Evolutionary conservation across 1,140 invertebrate species (phyloP), one percentile per base, ranked within the genome.

Genomic region (Drosophila bifasciata): DNA sequence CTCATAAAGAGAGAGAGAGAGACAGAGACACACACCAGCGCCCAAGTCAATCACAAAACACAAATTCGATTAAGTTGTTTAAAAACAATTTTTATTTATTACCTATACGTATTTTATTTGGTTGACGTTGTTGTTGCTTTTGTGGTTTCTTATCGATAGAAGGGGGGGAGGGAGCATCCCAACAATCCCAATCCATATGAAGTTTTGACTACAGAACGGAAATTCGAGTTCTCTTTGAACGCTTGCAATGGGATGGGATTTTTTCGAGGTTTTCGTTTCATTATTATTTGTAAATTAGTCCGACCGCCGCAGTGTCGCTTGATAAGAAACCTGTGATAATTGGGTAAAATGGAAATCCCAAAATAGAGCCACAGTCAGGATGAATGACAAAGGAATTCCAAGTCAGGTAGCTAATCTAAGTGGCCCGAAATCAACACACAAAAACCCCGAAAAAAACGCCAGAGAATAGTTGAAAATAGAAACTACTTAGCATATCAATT

Each of bases 21-120:
- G 32, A 11, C 9, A 11, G 32, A 36, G n/a, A n/a, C n/a, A n/a
- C n/a, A n/a, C n/a, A n/a, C n/a, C 32, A 13, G 11, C 3, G 32
- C 11, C 32, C 58, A 60, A 86, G 74, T 88, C 74, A 78, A 86
- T 86, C 83, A 70, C 60, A 88, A 78, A 86, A 88, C 77, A 81
- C 83, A 86, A 86, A 86, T 86, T 86, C 81, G 83, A 86, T 86
- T 78, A 88, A 88, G 81, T 86, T 86, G 83, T 86, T 86, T 86
- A 86, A 88, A 86, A 88, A 86, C 83, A 88, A 86, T 86, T 86
- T 85, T 88, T 79, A 75, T 86, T 86, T 86, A 86, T 88, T 88
- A 71, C 83, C 78, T 57, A 74, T 57, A 74, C 49, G 59, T 56
- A 57, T 67, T 79, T 79, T 58, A 71, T 72, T 79, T 61, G 74